Conservation (phyloP, 2,797 vertebrate genomes). For the Hemitrygon akajei region DNA sequence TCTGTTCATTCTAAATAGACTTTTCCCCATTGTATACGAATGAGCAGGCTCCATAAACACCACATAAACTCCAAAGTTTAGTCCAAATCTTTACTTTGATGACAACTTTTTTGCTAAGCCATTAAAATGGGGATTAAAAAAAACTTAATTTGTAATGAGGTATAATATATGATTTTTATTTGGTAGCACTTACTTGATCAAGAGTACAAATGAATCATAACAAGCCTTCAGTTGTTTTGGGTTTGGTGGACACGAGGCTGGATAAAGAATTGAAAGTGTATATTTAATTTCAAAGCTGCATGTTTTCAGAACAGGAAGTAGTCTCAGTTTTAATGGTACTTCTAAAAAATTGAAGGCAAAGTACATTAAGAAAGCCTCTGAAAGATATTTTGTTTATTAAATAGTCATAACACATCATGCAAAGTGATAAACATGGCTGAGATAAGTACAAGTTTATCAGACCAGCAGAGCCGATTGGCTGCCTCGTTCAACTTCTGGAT, state of each 20-base stretch:
- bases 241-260: slow-evolving; percentile 78
- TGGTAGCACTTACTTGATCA: slow-evolving; percentile 72
- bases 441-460: too few species aligned
- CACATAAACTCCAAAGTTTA: background rate
- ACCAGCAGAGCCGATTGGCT: too few species aligned
- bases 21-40: background rate
- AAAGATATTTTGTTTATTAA: too few species aligned
- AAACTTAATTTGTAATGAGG: background rate
- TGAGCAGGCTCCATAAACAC: background rate
- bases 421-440: too few species aligned
- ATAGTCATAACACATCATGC: too few species aligned
- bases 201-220: slow-evolving; percentile 69
- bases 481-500: too few species aligned
- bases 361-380: too few species aligned
- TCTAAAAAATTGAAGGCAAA: too few species aligned
- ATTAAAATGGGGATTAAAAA: background rate
- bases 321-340: too few species aligned
- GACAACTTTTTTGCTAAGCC: background rate
- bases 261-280: background rate
- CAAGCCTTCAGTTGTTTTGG: slow-evolving; percentile 70
- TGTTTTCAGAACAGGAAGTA: too few species aligned
- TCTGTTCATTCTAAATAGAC: background rate
- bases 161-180: background rate
- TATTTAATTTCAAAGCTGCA: background rate
- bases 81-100: background rate